Conservation (phyloP, 2,113 vertebrate genomes). For the Thunnus thynnus region DNA sequence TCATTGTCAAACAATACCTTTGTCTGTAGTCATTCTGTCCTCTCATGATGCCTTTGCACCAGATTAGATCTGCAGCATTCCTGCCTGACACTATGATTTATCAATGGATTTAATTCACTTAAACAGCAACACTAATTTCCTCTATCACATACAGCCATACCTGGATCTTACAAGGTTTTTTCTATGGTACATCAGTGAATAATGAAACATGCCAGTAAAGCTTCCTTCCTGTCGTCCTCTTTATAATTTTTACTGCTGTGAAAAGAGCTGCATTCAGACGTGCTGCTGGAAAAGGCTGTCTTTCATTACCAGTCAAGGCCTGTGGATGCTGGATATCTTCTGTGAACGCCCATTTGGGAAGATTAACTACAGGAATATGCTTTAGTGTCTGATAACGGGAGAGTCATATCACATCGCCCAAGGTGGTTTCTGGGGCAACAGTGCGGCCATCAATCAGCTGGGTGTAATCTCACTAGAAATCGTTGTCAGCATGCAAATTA, state of each 20-base stretch:
- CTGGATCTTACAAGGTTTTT: not conserved
- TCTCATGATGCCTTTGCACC: constrained; percentile 16
- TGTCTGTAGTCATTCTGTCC: not conserved
- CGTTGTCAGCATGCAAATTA: constrained; percentile 80
- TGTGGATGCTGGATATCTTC: constrained; percentile 55
- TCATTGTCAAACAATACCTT: not conserved
- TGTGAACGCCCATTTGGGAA: constrained; percentile 70
- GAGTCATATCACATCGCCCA: constrained; percentile 74
- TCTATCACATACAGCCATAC: not conserved
- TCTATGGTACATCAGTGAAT: constrained; percentile 14
- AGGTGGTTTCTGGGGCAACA: constrained; percentile 82
- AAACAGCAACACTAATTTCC: constrained; percentile 5
- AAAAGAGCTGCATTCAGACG: constrained; percentile 61
- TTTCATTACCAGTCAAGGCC: constrained; percentile 71
- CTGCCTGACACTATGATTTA: constrained; percentile 8
- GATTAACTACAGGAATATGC: constrained; percentile 82
- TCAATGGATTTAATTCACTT: constrained; percentile 6
- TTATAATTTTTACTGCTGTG: constrained; percentile 41
- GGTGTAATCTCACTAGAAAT: constrained; percentile 72
- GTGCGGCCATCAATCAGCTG: constrained; percentile 78
- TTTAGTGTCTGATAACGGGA: constrained; percentile 74
- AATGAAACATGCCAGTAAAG: constrained; percentile 13
- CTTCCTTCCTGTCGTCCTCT: constrained; percentile 24
- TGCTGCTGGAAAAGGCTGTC: constrained; percentile 40
- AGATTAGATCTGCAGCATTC: not conserved